Evolutionary conservation across 2,797 vertebrate genomes (phyloP).

Genomic region (Dicrostonyx torquatus): DNA sequence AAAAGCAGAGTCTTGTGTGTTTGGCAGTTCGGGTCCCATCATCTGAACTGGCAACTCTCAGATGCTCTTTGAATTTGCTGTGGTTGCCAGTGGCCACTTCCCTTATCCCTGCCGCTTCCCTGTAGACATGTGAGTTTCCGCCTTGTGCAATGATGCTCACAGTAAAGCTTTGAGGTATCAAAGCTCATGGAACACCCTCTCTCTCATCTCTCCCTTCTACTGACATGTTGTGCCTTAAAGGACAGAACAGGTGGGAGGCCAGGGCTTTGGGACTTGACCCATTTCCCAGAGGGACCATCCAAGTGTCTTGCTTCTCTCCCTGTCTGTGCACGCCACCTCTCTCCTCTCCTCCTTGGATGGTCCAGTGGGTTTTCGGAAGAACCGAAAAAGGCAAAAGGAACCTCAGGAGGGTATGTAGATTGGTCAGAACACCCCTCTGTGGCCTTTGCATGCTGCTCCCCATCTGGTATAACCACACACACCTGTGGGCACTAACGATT

Average conservation of each 20-base stretch:
- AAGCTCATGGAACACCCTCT: not conserved
- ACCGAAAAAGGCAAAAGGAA: constrained; percentile 80
- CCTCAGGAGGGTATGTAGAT: constrained; percentile 82
- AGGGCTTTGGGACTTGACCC: not conserved
- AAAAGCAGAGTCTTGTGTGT: not conserved
- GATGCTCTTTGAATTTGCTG: not conserved
- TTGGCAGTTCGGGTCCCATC: not conserved
- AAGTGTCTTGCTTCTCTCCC: not conserved
- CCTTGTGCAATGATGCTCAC: fast-evolving
- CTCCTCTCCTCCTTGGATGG: constrained; percentile 64
- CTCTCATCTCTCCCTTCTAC: not conserved
- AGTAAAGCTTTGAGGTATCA: not conserved
- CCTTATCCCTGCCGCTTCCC: not conserved
- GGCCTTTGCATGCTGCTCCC: not conserved
- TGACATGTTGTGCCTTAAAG: not conserved
- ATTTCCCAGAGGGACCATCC: not conserved
- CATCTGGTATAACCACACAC: no score
- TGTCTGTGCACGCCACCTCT: not conserved
- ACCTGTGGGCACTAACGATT: not conserved
- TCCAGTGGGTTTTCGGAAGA: constrained; percentile 94
- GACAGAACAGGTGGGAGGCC: not conserved
- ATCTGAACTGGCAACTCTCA: not conserved
- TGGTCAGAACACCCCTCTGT: not conserved
- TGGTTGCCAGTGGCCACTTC: not conserved
- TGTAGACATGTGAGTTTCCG: not conserved